Evolutionary conservation across 2,888 invertebrate genomes (phyloP).

Genomic region (Noctua janthe): DNA sequence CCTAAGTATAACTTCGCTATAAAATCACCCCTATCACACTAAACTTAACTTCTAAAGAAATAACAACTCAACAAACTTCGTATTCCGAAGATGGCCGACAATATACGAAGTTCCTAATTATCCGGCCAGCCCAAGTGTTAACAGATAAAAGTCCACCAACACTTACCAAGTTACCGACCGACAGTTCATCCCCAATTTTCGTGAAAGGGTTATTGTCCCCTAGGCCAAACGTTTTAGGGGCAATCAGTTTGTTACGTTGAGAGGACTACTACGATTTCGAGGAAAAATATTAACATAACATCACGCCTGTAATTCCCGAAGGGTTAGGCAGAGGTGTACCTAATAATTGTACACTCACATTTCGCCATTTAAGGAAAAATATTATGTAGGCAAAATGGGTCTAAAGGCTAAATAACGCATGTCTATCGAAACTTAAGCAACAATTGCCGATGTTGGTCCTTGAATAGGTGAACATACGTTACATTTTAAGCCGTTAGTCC

Average conservation of each 20-base stretch:
- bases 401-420: neutral
- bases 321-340: too few relatives aligned
- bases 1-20: neutral
- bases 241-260: neutral
- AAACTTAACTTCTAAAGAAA: constrained; percentile 14
- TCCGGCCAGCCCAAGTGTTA: constrained; percentile 42
- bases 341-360: too few relatives aligned
- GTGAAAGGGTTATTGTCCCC: constrained; percentile 7
- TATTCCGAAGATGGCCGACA: constrained; percentile 28
- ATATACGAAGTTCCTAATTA: constrained; percentile 47
- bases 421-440: neutral
- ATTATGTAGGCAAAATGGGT: neutral
- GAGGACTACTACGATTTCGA: neutral
- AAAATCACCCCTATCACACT: neutral
- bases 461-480: neutral
- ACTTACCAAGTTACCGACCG: constrained; percentile 29
- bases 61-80: constrained; percentile 6
- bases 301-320: too few relatives aligned
- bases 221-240: constrained; percentile 1
- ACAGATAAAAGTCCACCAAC: constrained; percentile 40
- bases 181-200: constrained; percentile 39
- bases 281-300: neutral
- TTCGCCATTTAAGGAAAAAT: too few relatives aligned
- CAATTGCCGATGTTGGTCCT: neutral
- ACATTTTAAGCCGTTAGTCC: neutral